Base-by-base conservation (phyloP, 2,113 vertebrate species). In the Sceloporus tristichus region DNA sequence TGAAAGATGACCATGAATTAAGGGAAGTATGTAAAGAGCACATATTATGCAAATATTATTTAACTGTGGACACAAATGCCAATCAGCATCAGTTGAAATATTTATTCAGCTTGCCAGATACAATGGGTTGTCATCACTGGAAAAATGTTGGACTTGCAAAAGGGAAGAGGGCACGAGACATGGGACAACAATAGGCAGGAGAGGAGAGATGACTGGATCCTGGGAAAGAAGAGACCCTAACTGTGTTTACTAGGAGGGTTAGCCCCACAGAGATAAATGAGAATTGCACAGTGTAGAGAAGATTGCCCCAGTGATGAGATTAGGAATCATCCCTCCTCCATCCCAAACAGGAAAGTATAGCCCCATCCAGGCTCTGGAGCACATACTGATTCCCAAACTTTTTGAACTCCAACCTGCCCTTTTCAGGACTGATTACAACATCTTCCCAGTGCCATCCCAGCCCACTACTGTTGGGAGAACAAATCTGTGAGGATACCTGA, bases 21-120 rank as follows among this genome's bases (percentile, higher is more conserved):
- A 73, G 81, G 68, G 54, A 74, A 87, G 48, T 81, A 81, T 81
- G 86, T 56, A 87, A 74, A 87, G 48, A 23, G 68, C 34, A 81
- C 25, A 74, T 70, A 87, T 87, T 74, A 87, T 81, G 86, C 68
- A 74, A 87, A 87, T 87, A 74, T 73, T 80, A 80, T 79, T 87
- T 75, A 68, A 87, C 74, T 81, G 68, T 81, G n/a, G 38, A 81
- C 73, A 62, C 18, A 23, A 73, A 81, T 87, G 86, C 34, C 53
- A 81, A 40, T 59, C 86, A 87, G 68, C 38, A 74, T 74, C 53
- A n/a, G 25, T 6, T 16, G 8, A 80, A 71, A 42, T 74, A 74
- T 87, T 87, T 62, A 62, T 74, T 42, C 34, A 81, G n/a, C 34
- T 59, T 73, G 68, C 34, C 78, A 87, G 40, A 27, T 23, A 40